phyloP scores from a whole-genome alignment of 1,140 invertebrate species.

The Halyomorpha halys region DNA sequence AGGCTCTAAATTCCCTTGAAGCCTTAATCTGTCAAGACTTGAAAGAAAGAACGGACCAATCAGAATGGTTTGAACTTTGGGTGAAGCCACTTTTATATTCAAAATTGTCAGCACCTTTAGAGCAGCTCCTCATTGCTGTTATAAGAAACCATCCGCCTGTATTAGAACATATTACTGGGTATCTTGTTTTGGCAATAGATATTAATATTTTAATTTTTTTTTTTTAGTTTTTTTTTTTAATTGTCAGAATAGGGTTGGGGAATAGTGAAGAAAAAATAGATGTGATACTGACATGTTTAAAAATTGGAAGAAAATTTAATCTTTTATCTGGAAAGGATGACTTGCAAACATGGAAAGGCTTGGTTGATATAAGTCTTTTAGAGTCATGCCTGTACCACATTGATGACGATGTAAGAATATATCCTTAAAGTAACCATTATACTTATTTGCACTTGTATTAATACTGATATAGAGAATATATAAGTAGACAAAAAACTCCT shows the following conservation, averaged over 20 bases:
- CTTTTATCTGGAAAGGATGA: constrained; percentile 8
- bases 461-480: no score
- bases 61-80: constrained; percentile 27
- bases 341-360: constrained; percentile 24
- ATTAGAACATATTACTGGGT: constrained; percentile 24
- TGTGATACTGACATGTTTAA: constrained; percentile 22
- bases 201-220: constrained; percentile 11
- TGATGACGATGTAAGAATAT: constrained; percentile 23
- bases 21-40: constrained; percentile 23
- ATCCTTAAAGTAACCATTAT: no score
- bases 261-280: constrained; percentile 6
- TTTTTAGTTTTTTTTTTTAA: constrained; percentile 2
- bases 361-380: constrained; percentile 16
- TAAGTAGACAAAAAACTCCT: no score
- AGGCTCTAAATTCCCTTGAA: constrained; percentile 26
- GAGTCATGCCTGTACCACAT: constrained; percentile 16
- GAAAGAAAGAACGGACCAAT: constrained; percentile 17
- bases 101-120: constrained; percentile 16
- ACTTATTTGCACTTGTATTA: no score
- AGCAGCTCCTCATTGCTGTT: constrained; percentile 23
- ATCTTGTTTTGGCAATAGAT: not conserved
- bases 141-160: constrained; percentile 22
- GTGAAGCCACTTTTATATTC: constrained; percentile 25
- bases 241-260: constrained; percentile 13
- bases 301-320: constrained; percentile 24